A percentile compares a stretch with the other conserved stretches of the same genome.
Evolutionary conservation across 2,888 invertebrate species (phyloP).

Genomic region (Ennomos quercinarius): DNA sequence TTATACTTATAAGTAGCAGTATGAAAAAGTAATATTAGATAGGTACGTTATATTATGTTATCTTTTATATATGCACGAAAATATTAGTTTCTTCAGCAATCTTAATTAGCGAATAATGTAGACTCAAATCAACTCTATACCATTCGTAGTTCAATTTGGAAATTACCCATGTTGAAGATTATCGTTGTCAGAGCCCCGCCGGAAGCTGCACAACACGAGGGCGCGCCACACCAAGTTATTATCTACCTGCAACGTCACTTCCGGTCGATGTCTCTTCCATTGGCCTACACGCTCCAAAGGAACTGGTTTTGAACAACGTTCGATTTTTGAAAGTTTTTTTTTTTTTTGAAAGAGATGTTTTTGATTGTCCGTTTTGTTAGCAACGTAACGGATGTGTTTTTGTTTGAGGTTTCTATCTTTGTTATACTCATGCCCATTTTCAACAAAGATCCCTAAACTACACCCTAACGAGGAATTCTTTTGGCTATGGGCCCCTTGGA

Average conservation of each 20-base stretch:
- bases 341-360: conserved; percentile 46
- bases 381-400: conserved; percentile 29
- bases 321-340: conserved; percentile 57
- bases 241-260: conserved; percentile 82
- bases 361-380: conserved; percentile 36
- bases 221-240: conserved; percentile 66
- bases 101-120: conserved; percentile 1
- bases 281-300: conserved; percentile 45
- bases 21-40: too few species aligned
- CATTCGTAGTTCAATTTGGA: conserved; percentile 62
- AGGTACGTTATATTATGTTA: too few species aligned
- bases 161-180: conserved; percentile 81
- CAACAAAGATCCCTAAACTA: too few species aligned
- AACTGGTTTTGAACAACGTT: conserved; percentile 47
- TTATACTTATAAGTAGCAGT: too few species aligned
- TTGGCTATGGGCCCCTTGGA: too few species aligned
- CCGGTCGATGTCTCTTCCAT: conserved; percentile 58
- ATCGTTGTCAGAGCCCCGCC: conserved; percentile 70
- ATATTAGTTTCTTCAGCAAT: background rate
- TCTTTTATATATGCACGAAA: too few species aligned
- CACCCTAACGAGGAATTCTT: too few species aligned
- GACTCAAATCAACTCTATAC: conserved; percentile 46
- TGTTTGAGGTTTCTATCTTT: background rate
- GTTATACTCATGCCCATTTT: too few species aligned
- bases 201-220: conserved; percentile 75